phyloP scores from a whole-genome alignment of 2,113 vertebrate species.

The Xenus cinereus region DNA sequence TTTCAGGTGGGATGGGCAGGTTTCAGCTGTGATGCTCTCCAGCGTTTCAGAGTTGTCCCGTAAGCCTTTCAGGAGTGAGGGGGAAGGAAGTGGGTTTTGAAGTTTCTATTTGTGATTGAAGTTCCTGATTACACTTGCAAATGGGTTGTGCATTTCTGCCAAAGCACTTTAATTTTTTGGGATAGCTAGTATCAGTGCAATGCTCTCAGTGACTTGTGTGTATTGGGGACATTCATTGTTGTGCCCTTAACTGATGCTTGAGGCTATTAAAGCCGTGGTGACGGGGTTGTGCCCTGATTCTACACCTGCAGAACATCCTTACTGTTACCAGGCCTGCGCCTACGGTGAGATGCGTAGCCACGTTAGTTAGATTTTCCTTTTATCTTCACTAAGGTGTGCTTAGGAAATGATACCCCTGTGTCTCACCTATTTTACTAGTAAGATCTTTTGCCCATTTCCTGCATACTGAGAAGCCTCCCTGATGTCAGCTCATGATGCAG shows the following conservation, averaged over 20 bases:
- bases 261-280: not conserved
- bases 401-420: not conserved
- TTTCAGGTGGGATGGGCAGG: not conserved
- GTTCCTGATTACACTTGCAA: not conserved
- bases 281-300: not conserved
- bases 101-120: not conserved
- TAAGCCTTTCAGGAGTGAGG: not conserved
- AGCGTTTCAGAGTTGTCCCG: not conserved
- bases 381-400: not conserved
- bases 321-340: not conserved
- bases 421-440: not conserved
- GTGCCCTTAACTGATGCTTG: not conserved
- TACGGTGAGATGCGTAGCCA: accelerated
- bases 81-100: not conserved
- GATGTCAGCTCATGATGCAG: not conserved
- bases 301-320: not conserved
- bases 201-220: not conserved
- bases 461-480: slow-evolving; percentile 22
- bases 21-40: not conserved
- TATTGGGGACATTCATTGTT: not conserved
- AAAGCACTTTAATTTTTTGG: not conserved
- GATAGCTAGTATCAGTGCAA: not conserved
- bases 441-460: slow-evolving; percentile 38
- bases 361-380: not conserved
- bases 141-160: not conserved